Evolutionary conservation across 1,140 invertebrate species (phyloP), one percentile per base, ranked within the genome.

Genomic region (Penaeus vannamei): DNA sequence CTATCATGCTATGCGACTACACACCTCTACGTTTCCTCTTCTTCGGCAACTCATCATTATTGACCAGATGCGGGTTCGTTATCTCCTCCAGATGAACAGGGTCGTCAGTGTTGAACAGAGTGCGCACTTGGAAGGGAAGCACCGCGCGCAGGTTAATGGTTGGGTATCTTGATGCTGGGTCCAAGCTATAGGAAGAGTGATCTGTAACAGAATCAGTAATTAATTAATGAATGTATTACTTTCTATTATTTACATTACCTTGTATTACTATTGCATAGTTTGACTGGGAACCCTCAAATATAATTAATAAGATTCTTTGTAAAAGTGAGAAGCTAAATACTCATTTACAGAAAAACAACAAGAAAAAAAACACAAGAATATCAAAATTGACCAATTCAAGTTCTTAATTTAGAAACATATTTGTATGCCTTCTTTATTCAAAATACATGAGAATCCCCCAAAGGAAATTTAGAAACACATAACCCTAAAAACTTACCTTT

Each of bases 181-280:
- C 97, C 7, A 99, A 93, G 0, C 97, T 98, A 93, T 98, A 99
- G 10, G 96, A 94, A 83, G 95, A 95, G 91, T 96, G 96, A 93
- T 98, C 90, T 91, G 88, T 7, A 64, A 53, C 32, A 61, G 61
- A 46, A n/a, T 2, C 23, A 61, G 20, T 29, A 17, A 62, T 32
- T 23, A 66, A 64, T 59, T 22, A 19, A 17, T 36, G 26, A 53
- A 62, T 53, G 17, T 53, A 10, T 17, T 14, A 10, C 53, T 36
- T 23, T 12, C 59, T 26, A 59, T 59, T 20, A 23, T 83, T 61
- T 82, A 14, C 14, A 82, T 60, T 14, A 14, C 53, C 61, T 83
- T 83, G 7, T 60, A 72, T 72, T 22, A 72, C n/a, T 29, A 22
- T 42, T 42, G 36, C 36, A 42, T 0, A 42, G 36, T 4, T 42